Evolutionary conservation across 2,888 invertebrate genomes (phyloP).

Genomic region (Ochropacha duplaris): DNA sequence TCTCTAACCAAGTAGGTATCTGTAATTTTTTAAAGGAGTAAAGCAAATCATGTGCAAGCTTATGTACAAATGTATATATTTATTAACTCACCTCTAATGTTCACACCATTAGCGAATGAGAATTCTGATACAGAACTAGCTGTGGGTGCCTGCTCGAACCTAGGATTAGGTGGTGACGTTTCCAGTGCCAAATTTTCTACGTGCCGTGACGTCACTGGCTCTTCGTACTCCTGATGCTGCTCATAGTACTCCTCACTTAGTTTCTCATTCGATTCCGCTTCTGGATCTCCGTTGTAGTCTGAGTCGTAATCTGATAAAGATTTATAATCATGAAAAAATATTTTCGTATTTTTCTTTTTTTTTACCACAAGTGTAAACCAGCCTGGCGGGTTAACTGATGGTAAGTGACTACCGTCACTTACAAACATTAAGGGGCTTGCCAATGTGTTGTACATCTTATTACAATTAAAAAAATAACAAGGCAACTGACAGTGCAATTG

Average conservation of each 20-base stretch:
- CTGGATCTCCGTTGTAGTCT: constrained; percentile 43
- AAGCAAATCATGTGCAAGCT: too few species aligned
- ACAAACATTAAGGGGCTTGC: too few species aligned
- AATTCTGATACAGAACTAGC: constrained; percentile 62
- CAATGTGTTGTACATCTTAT: too few species aligned
- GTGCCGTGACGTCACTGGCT: constrained; percentile 54
- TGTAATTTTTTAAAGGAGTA: too few species aligned
- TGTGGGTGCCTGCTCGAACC: constrained; percentile 54
- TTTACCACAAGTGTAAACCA: too few species aligned
- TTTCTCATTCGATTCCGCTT: constrained; percentile 31
- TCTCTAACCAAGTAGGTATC: too few species aligned
- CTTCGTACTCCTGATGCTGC: constrained; percentile 49
- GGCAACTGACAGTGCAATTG: too few species aligned
- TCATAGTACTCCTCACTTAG: constrained; percentile 59
- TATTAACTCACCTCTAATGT: constrained; percentile 65
- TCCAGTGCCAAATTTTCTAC: constrained; percentile 49
- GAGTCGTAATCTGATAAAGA: constrained; percentile 52
- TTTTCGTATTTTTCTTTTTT: too few species aligned
- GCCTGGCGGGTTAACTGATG: too few species aligned
- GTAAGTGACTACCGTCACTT: too few species aligned
- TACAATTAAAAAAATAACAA: too few species aligned
- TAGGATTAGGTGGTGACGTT: constrained; percentile 38
- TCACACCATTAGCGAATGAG: constrained; percentile 71
- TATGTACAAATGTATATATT: neutral
- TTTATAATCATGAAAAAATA: neutral